phyloP scores from a whole-genome alignment of 2,113 vertebrate species.

The Colaptes auratus region DNA sequence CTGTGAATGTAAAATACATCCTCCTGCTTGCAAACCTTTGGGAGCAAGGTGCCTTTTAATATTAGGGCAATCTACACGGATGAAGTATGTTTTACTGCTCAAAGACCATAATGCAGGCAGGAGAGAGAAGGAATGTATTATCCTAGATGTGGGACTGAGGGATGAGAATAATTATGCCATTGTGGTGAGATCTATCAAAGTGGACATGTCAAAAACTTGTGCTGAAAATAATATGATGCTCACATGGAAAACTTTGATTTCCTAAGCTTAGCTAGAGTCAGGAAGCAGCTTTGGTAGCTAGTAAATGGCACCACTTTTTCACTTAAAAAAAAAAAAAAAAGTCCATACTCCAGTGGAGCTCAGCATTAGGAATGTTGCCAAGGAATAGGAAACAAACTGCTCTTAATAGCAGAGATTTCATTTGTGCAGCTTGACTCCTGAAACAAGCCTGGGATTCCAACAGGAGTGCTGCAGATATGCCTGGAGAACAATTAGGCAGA shows the following conservation, averaged over 20 bases:
- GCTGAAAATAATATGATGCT: not conserved
- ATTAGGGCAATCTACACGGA: not conserved
- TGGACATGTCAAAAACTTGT: not conserved
- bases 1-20: not conserved
- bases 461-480: not conserved
- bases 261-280: not conserved
- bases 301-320: not conserved
- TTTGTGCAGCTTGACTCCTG: constrained; percentile 25
- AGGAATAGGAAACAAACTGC: constrained; percentile 34
- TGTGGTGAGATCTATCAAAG: not conserved
- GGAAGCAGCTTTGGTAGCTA: not conserved
- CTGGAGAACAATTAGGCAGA: constrained; percentile 34
- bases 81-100: not conserved
- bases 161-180: not conserved
- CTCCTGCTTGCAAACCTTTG: not conserved
- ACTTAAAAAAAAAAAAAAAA: not conserved
- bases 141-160: not conserved
- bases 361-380: constrained; percentile 2
- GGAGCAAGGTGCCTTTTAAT: not conserved
- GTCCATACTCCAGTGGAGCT: not conserved
- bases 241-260: not conserved
- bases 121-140: not conserved
- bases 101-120: not conserved
- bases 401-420: not conserved
- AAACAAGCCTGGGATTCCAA: constrained; percentile 8